Evolutionary conservation across 23 tunicate genomes (phyloP), one percentile per base, ranked within the genome.

Genomic region (Styela clava): DNA sequence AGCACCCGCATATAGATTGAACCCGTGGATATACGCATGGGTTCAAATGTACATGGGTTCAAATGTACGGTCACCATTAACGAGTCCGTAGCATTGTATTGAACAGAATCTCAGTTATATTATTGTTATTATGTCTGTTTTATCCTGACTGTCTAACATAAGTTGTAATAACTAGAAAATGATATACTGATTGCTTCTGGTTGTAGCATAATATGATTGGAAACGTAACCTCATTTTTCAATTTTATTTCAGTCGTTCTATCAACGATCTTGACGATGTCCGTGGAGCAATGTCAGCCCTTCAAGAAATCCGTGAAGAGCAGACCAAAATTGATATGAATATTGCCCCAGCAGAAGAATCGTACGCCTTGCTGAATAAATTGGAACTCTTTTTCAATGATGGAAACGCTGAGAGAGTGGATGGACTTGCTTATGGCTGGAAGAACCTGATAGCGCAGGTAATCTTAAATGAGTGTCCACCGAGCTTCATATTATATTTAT

Each of bases 191-290:
- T n/a, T n/a, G n/a, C n/a, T n/a, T n/a, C n/a, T n/a, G n/a, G n/a
- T n/a, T n/a, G n/a, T n/a, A n/a, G n/a, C n/a, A n/a, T n/a, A n/a
- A n/a, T n/a, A n/a, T n/a, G n/a, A n/a, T n/a, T n/a, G n/a, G n/a
- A n/a, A n/a, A n/a, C n/a, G n/a, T n/a, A n/a, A n/a, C n/a, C n/a
- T n/a, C n/a, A 20, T 76, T 52, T 18, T 5, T 12, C 73, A 0
- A 21, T 79, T 64, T 77, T 69, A 62, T 25, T 24, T 7, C 84
- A 93, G 98, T 24, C 98, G 98, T 7, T 37, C 88, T 2, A 88
- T 93, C 84, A 88, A 93, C 78, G 98, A 93, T 72, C 89, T 93
- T 24, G 98, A 93, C 68, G 98, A 93, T 78, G 98, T 93, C 73
- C 83, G 98, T 63, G 98, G 93, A 34, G 98, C 98, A 16, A 93